These are phyloP conservation scores for Heteromormyrus szaboi DNA, from an alignment of 2,797 vertebrate species.

Conservation along the genomic window DNA sequence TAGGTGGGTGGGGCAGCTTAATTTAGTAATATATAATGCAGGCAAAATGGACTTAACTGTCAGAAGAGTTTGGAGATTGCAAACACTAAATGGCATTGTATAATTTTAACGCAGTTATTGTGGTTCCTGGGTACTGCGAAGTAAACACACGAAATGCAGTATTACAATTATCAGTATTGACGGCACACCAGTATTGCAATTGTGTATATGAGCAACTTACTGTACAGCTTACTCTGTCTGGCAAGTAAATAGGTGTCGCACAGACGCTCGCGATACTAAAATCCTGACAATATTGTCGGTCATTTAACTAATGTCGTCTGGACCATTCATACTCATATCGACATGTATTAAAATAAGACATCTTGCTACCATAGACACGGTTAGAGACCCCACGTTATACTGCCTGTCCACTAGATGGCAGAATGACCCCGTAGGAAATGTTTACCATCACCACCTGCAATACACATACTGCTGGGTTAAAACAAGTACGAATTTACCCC, in stretches of 20 bases:
- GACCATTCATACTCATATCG: not conserved
- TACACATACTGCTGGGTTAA: not conserved
- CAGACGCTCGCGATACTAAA: not conserved
- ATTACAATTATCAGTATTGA: not conserved
- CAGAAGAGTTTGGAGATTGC: not conserved
- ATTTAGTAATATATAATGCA: not conserved
- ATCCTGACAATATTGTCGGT: not conserved
- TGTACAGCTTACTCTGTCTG: not conserved
- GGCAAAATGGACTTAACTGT: not conserved
- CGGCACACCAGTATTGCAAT: not conserved
- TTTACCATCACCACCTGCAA: not conserved
- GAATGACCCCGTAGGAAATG: not conserved
- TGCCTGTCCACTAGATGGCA: conserved; percentile 4
- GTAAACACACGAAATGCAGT: not conserved
- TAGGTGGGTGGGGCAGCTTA: not conserved
- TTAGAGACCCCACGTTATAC: not conserved
- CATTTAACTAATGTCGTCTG: not conserved
- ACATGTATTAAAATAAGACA: not conserved
- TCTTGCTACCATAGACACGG: not conserved
- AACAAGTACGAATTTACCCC: not conserved
- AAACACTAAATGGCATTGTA: not conserved
- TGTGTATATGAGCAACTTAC: not conserved
- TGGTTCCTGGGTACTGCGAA: not conserved
- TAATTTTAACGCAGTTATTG: not conserved
- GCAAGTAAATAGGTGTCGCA: not conserved